phyloP scores from a whole-genome alignment of 1,140 invertebrate genomes.

The Drosophila pruinosa region DNA sequence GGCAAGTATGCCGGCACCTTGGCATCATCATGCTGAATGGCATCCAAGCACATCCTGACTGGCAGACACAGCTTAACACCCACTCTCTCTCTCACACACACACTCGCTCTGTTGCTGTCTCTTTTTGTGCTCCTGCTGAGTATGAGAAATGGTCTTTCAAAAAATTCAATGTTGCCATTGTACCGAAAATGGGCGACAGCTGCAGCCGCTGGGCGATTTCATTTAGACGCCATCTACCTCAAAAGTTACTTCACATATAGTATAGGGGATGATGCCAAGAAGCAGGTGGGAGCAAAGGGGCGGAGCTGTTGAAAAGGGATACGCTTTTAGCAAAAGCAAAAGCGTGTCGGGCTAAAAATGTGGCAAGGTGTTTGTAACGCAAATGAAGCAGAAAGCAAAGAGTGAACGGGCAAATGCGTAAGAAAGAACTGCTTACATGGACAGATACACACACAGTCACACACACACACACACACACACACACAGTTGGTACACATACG shows the following conservation, averaged over 20 bases:
- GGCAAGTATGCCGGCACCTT: not conserved
- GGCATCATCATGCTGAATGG: not conserved
- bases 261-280: not conserved
- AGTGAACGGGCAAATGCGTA: conserved; percentile 29
- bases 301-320: conserved; percentile 16
- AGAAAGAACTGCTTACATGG: conserved; percentile 20
- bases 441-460: conserved; percentile 3
- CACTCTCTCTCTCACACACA: not conserved
- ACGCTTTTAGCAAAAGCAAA: conserved; percentile 59
- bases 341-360: conserved; percentile 62
- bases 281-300: not conserved
- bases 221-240: conserved; percentile 34
- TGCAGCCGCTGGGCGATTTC: conserved; percentile 44
- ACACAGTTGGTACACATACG: not conserved
- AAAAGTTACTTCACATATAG: not conserved
- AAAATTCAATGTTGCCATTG: conserved; percentile 46
- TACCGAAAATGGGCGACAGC: conserved; percentile 42
- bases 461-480: not conserved
- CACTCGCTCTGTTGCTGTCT: not conserved
- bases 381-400: conserved; percentile 44
- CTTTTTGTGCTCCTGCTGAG: too few species aligned
- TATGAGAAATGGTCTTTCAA: conserved; percentile 65
- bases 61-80: not conserved
- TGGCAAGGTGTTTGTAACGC: conserved; percentile 67
- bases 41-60: conserved; percentile 12